Conservation (phyloP, 2,113 vertebrate genomes). For the Charadrius vociferus region DNA sequence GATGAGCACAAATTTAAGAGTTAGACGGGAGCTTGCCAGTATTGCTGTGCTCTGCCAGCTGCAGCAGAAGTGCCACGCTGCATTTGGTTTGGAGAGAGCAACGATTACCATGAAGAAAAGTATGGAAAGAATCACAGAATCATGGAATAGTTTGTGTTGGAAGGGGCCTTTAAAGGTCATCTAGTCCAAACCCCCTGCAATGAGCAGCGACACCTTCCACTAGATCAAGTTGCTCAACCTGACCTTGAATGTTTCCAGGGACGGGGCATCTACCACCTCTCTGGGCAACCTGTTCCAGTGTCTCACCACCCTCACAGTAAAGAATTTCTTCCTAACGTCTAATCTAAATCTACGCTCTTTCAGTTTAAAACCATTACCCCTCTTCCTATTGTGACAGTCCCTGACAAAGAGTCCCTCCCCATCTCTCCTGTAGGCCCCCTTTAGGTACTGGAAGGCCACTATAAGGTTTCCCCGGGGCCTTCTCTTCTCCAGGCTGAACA, state of each 20-base stretch:
- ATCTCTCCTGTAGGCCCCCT: neutral
- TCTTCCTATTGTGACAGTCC: neutral
- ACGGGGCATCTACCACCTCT: neutral
- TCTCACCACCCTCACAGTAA: neutral
- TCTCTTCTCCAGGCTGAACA: neutral
- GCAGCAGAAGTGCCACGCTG: neutral
- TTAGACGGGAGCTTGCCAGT: fast-evolving
- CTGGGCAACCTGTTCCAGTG: neutral
- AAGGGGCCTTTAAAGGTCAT: neutral
- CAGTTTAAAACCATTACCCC: neutral
- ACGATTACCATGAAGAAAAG: neutral
- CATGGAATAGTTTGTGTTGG: neutral
- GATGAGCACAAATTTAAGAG: neutral
- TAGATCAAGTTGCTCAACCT: neutral
- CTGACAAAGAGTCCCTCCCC: neutral
- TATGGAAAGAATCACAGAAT: neutral
- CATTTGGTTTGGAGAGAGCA: no score
- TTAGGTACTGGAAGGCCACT: neutral
- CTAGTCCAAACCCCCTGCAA: neutral
- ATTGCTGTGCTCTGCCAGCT: neutral
- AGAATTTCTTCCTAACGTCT: neutral
- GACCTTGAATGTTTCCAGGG: neutral
- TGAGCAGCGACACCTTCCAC: neutral
- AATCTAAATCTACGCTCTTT: neutral
- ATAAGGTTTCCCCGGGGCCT: neutral